phyloP scores from a whole-genome alignment of 2,888 invertebrate species.

The Blomia tropicalis region DNA sequence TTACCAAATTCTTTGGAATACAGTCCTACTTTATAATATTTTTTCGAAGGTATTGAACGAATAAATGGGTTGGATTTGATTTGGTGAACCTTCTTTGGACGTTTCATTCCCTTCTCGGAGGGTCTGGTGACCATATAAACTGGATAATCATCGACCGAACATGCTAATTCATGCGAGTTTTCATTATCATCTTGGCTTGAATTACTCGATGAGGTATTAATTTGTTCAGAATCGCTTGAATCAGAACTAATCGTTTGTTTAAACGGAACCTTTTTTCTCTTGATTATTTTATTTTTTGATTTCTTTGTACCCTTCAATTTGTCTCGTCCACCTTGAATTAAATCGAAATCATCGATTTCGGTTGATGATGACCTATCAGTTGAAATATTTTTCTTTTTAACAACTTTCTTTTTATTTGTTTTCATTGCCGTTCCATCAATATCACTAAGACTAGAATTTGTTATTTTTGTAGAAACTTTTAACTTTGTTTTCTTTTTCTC shows the following conservation, averaged over 20 bases:
- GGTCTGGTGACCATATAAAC: constrained; percentile 22
- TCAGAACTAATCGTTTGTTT: background rate
- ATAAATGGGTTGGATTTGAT: constrained; percentile 19
- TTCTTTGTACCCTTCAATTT: background rate
- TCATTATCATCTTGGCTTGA: constrained; percentile 2
- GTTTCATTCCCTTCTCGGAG: background rate
- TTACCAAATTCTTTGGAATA: constrained; percentile 17
- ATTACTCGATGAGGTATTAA: background rate
- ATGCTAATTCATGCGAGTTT: background rate
- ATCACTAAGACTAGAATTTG: constrained; percentile 7
- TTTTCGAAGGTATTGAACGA: constrained; percentile 18
- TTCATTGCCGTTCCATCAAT: background rate
- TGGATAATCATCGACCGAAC: constrained; percentile 4
- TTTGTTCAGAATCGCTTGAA: background rate
- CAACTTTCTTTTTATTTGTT: background rate
- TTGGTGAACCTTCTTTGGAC: constrained; percentile 1
- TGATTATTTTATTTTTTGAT: background rate
- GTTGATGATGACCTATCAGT: background rate
- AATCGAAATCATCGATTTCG: background rate
- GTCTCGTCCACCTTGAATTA: background rate
- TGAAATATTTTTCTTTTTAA: background rate
- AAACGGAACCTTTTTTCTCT: too few relatives aligned
- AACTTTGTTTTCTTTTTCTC: constrained; percentile 8
- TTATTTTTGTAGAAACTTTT: background rate
- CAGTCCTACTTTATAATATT: constrained; percentile 13